Conservation (phyloP, 2,888 invertebrate genomes). For the Isotomurus palustris region DNA sequence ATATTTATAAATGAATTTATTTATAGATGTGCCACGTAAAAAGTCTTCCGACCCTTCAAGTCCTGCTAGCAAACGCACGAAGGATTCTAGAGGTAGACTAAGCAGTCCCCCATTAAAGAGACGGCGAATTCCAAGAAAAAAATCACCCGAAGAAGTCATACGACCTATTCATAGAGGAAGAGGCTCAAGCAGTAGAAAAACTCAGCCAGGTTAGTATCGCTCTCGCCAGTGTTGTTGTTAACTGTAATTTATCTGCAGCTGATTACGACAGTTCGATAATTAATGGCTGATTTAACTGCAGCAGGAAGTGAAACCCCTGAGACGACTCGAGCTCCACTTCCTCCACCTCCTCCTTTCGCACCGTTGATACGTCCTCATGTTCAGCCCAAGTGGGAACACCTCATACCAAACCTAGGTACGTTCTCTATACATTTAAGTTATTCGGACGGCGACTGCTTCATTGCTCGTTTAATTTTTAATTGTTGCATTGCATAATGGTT, state of each 20-base stretch:
- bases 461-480: constrained; percentile 5
- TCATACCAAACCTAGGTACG: constrained; percentile 56
- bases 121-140: constrained; percentile 17
- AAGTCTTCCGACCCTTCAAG: not conserved
- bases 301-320: constrained; percentile 6
- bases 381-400: no score
- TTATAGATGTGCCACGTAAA: not conserved
- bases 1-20: not conserved
- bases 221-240: not conserved
- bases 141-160: constrained; percentile 32
- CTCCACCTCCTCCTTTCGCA: constrained; percentile 28
- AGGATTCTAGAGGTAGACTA: constrained; percentile 8
- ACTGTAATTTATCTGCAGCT: no score
- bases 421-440: constrained; percentile 4
- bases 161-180: constrained; percentile 14
- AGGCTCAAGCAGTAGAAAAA: constrained; percentile 9
- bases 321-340: constrained; percentile 11
- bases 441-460: not conserved
- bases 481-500: not conserved
- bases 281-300: not conserved
- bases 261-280: no score
- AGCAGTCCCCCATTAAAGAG: constrained; percentile 24
- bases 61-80: not conserved
- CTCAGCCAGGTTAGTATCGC: constrained; percentile 6
- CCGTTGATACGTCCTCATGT: constrained; percentile 35